Evolutionary conservation across 2,888 invertebrate genomes (phyloP).

Genomic region (Holacanthella duospinosa): DNA sequence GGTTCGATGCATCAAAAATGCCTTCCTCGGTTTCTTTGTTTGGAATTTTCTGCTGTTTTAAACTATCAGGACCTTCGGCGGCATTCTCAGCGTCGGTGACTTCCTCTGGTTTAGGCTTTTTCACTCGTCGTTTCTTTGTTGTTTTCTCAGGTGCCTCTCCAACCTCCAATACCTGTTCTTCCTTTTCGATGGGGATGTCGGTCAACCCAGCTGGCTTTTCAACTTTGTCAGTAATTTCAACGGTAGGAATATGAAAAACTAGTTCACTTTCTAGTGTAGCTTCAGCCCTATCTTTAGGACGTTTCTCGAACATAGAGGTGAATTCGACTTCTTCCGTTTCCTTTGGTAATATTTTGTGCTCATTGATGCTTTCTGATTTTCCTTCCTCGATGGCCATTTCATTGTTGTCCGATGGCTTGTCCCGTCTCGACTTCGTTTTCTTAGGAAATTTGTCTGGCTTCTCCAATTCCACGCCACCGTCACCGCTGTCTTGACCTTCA

Average conservation of each 20-base stretch:
- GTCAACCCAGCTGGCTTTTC: too few species aligned
- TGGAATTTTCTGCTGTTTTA: not conserved
- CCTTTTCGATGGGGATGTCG: too few species aligned
- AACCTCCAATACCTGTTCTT: too few species aligned
- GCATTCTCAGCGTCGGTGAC: not conserved
- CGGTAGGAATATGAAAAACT: not conserved
- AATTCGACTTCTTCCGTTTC: not conserved
- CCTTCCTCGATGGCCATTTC: too few species aligned
- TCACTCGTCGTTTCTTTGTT: too few species aligned
- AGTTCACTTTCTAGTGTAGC: not conserved
- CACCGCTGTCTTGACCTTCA: slow-evolving; percentile 6
- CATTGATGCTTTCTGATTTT: not conserved
- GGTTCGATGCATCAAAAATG: not conserved
- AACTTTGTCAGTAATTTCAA: too few species aligned
- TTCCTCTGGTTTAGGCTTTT: not conserved
- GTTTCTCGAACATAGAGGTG: not conserved
- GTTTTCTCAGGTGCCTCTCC: too few species aligned
- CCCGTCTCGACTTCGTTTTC: slow-evolving; percentile 24
- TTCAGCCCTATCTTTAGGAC: not conserved
- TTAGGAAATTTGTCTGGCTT: slow-evolving; percentile 39
- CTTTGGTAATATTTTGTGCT: not conserved
- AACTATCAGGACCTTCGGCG: too few species aligned
- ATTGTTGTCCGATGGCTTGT: too few species aligned
- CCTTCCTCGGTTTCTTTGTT: not conserved
- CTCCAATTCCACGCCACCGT: slow-evolving; percentile 9